Base-by-base conservation (phyloP, 2,888 invertebrate genomes). In the Drosophila dives region DNA sequence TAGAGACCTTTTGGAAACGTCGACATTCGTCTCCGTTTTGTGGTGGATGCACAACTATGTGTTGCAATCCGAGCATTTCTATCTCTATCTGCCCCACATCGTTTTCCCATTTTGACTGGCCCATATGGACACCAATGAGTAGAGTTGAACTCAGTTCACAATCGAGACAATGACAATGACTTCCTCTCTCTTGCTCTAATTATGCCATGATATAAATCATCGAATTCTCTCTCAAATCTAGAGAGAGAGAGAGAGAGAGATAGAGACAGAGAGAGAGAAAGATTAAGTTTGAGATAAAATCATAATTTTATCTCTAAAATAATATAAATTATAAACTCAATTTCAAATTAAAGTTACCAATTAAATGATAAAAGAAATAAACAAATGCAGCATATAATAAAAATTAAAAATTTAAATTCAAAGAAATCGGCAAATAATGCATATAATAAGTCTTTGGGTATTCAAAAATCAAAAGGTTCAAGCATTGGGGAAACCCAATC, bases 11-110 rank as follows among this genome's bases (percentile, higher is more conserved):
- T 53, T 55, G 36, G 36, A 56, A 59, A 29, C 53, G 49, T 45
- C 45, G 45, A 7, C 15, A 45, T 23, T 10, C 45, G 45, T 23
- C 45, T 23, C 45, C 45, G 23, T 8, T 8, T 23, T 62, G 32
- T 54, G 67, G 68, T 54, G 49, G 77, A 55, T 51, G 67, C 50
- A 64, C 70, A 60, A 58, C 77, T 69, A 77, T 45, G 15, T 23
- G 23, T 51, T 70, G 59, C 61, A 68, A 12, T 32, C 53, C 50
- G 42, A 36, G 17, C 51, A 49, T 68, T 55, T 45, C 17, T 26
- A 3, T 50, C 23, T 45, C 23, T 12, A 7, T 32, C 50, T 50
- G 36, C 23, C 54, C 54, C 32, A 26, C 26, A 8, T 45, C 45
- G 45, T 23, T 45, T 45, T 23, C 54, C 15, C 74, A 69, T 58